Evolutionary conservation across 2,797 vertebrate genomes (phyloP).

Genomic region (Pseudochaenichthys georgianus): DNA sequence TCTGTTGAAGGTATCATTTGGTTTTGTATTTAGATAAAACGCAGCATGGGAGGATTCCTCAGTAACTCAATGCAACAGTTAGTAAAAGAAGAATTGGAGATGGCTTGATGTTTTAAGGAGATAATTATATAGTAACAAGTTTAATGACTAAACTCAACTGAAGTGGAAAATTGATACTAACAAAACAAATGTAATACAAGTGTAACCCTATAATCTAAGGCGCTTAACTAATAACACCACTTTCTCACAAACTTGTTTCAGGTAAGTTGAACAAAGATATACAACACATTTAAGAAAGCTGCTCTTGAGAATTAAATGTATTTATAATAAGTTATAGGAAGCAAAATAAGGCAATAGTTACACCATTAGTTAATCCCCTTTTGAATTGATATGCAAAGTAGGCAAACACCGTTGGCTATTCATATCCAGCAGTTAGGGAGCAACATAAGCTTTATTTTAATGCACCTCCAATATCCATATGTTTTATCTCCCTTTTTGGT

Average conservation of each 20-base stretch:
- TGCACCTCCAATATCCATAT: background rate
- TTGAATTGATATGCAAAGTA: background rate
- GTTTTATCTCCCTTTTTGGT: background rate
- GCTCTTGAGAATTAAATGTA: background rate
- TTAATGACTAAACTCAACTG: background rate
- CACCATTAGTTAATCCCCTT: background rate
- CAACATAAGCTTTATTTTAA: background rate
- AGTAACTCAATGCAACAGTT: slow-evolving; percentile 2
- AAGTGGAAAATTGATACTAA: background rate
- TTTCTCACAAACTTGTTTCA: too few species aligned
- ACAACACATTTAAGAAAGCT: background rate
- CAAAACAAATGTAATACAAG: background rate
- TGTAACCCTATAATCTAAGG: background rate
- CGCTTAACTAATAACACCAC: too few species aligned
- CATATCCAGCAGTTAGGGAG: background rate
- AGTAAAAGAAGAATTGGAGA: background rate
- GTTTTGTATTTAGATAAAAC: background rate
- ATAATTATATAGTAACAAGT: background rate
- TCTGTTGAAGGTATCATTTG: slow-evolving; percentile 14
- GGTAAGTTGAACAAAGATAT: too few species aligned
- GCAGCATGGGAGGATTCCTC: background rate
- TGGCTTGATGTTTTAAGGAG: background rate
- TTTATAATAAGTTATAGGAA: background rate
- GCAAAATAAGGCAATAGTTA: background rate
- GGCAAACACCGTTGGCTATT: background rate